phyloP scores from a whole-genome alignment of 53 echinoderm and acorn worm species.

The Actinopyga echinites region DNA sequence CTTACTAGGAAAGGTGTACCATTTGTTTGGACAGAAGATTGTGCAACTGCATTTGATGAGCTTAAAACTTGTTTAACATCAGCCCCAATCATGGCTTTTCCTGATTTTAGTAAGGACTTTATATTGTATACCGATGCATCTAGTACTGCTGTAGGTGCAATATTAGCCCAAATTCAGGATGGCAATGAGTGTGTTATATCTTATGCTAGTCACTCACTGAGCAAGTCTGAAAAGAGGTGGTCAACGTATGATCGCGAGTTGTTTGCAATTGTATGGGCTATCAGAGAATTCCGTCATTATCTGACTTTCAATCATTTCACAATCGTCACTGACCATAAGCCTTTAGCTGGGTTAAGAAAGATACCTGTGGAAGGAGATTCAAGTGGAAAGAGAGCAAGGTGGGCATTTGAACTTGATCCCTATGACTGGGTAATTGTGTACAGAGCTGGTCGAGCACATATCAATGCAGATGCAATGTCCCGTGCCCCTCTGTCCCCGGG shows the following conservation, averaged over 20 bases:
- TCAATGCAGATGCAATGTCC: slow-evolving; percentile 73
- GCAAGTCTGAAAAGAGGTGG: slow-evolving; percentile 37
- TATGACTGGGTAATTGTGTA: slow-evolving; percentile 61
- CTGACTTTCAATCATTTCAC: slow-evolving; percentile 31
- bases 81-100: slow-evolving; percentile 70
- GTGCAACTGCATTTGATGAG: slow-evolving; percentile 40
- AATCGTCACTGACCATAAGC: slow-evolving; percentile 78
- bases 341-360: slow-evolving; percentile 52
- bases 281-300: slow-evolving; percentile 56
- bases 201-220: slow-evolving; percentile 46
- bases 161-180: slow-evolving; percentile 39
- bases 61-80: slow-evolving; percentile 16
- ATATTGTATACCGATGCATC: too few relatives aligned
- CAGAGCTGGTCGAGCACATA: slow-evolving; percentile 58
- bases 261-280: slow-evolving; percentile 7
- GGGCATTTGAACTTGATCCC: slow-evolving; percentile 67
- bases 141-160: slow-evolving; percentile 49
- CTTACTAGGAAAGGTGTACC: slow-evolving; percentile 20
- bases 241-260: slow-evolving; percentile 38
- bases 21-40: slow-evolving; percentile 40
- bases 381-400: slow-evolving; percentile 47
- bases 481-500: slow-evolving; percentile 33
- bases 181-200: slow-evolving; percentile 50
- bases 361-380: slow-evolving; percentile 59
- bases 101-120: too few relatives aligned